Base-by-base conservation (phyloP, 1,140 invertebrate genomes). In the Drosophila takahashii region DNA sequence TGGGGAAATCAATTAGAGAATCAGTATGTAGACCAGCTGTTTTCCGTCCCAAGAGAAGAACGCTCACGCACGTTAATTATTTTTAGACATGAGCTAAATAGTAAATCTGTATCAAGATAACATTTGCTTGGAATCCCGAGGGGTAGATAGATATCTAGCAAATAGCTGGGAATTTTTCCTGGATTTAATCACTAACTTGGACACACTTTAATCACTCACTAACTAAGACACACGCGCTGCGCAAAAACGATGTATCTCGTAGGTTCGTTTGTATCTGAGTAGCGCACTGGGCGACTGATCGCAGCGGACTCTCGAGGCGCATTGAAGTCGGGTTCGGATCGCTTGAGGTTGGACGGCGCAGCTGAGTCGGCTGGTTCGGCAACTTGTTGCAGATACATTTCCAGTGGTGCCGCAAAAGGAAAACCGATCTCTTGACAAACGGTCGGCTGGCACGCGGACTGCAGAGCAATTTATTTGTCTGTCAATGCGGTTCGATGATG, bases 331-430 rank as follows among this genome's bases (percentile, higher is more conserved):
- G 76, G 81, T 73, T 86, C 67, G 86, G 79, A 73, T 86, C 71
- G 86, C 64, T 81, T 37, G 81, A 60, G 53, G 60, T 75, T 86
- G 75, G 44, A 34, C 57, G 47, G 18, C 36, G 41, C 13, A 61
- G 15, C 41, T 47, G 37, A 18, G 61, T 45, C 22, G 48, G 51
- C 32, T 66, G 53, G 79, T 57, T 84, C 72, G 77, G 84, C 84
- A 84, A 90, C 84, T 89, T 84, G 84, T 90, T 89, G 84, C 83
- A 79, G 83, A 86, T 87, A 86, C 83, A 87, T 86, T 81, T 86
- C 61, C 51, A 34, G 9, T 9, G 27, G 69, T 78, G 83, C 83
- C 83, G 56, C 83, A 83, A 89, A 87, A 86, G 83, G 83, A 86
- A 86, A 86, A 83, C 65, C 78, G 81, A 86, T 57, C 71, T 57